Conservation (phyloP, 2,113 vertebrate species). For the Spea bombifrons region DNA sequence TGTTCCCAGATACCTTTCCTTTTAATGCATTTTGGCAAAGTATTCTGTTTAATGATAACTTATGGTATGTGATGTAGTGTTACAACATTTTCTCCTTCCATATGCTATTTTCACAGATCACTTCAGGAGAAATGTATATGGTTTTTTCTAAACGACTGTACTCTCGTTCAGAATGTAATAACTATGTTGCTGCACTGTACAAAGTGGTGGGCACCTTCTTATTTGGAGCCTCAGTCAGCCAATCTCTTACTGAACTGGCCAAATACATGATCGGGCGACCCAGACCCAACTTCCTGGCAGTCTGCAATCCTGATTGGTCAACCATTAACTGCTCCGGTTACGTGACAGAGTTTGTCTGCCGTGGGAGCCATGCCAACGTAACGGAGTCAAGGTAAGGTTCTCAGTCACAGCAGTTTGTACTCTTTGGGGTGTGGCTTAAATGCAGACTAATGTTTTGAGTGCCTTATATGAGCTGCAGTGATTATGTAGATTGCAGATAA, state of each 20-base stretch:
- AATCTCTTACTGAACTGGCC: constrained; percentile 88
- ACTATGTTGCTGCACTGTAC: constrained; percentile 85
- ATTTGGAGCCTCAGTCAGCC: constrained; percentile 77
- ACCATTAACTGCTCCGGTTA: constrained; percentile 74
- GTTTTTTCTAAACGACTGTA: constrained; percentile 83
- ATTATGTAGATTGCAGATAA: too few species aligned
- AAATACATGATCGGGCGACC: constrained; percentile 90
- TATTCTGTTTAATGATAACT: too few species aligned
- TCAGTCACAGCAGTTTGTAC: neutral
- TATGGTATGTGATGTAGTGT: too few species aligned
- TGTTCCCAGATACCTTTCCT: too few species aligned
- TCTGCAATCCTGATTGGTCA: constrained; percentile 79
- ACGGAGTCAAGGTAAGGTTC: constrained; percentile 83
- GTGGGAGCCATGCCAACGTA: constrained; percentile 66
- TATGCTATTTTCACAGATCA: constrained; percentile 69
- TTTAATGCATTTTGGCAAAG: too few species aligned
- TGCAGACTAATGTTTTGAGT: too few species aligned
- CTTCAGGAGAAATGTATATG: constrained; percentile 80
- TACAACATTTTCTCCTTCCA: neutral
- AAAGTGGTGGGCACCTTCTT: constrained; percentile 84
- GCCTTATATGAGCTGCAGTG: too few species aligned
- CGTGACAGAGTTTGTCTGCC: constrained; percentile 76
- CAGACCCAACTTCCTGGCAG: constrained; percentile 85
- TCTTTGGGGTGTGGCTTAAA: too few species aligned
- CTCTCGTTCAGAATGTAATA: constrained; percentile 86